Base-by-base conservation (phyloP, 2,888 invertebrate genomes). In the Dione vanillae region DNA sequence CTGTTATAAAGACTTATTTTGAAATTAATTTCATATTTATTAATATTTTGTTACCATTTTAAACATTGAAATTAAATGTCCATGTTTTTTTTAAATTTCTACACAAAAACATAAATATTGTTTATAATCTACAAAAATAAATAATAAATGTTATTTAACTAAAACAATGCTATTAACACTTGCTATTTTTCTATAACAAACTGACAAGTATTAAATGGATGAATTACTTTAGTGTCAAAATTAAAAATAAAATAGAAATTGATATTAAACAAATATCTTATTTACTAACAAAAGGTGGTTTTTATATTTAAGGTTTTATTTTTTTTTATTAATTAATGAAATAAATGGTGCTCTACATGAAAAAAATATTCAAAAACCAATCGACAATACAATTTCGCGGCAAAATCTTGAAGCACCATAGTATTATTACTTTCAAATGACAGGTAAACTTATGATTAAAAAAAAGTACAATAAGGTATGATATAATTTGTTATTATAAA, bases 111-210 rank as follows among this genome's bases (percentile, higher is more conserved):
- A 47, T 54, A 45, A 67, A 67, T 37, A 64, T 27, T 6, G 27
- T 16, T 14, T 35, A 68, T 40, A 61, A 59, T 56, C n/a, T 49
- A 58, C 8, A 14, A 61, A 61, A 70, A 72, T 74, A 69, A 75
- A 65, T 59, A 69, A 65, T 68, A 64, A 65, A 43, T 61, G 52
- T 54, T 61, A 65, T 27, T 64, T 49, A 64, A 37, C 35, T 64
- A 64, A 40, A 49, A 40, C 43, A 51, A 20, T 49, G 19, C 14
- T 54, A 67, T 20, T 65, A 41, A 43, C 61, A 61, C 37, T 70
- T 45, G 16, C 51, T 40, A 14, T 51, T 37, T 8, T 19, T 49
- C 14, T 10, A 49, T 12, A 20, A 49, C 19, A 19, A 49, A 10
- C 12, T 19, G 19, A 49, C 47, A 49, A 49, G 19, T 49, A 20